Evolutionary conservation across 2,888 invertebrate genomes (phyloP), one percentile per base, ranked within the genome.

Genomic region (Cetonia aurata): DNA sequence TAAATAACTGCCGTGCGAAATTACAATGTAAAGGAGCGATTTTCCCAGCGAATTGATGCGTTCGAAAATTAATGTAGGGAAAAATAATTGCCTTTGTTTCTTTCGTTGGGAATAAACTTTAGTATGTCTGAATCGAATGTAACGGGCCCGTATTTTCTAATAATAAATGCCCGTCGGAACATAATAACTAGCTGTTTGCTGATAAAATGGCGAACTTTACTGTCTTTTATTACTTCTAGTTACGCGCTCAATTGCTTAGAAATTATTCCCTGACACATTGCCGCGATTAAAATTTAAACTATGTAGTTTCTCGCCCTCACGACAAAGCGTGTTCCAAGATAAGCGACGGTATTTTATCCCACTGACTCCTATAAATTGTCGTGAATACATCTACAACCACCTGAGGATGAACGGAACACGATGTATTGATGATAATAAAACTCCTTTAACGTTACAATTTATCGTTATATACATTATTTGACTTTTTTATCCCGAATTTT

Each of bases 361-460:
- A 48, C 13, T n/a, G 48, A 4, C 25, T 25, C 10, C 17, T 50
- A 50, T 50, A 50, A 25, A 25, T 25, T 25, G 3, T 4, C 1
- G 25, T 25, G 25, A 25, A 25, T 4, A 25, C 25, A 25, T 25
- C 25, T 25, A 25, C 25, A 25, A 25, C 25, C 25, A 25, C 25
- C 25, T 25, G 25, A 25, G 3, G 25, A 25, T 25, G 25, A 25
- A 25, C 25, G 1, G 1, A 3, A 59, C 25, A n/a, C 9, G 17
- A 10, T 75, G 77, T 77, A 79, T 79, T 77, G 77, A 75, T 75
- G 71, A 69, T 73, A 71, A 56, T 56, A 15, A 77, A 77, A 75
- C 75, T 73, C 69, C 71, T 75, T 74, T 72, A 74, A 25, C 74
- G 75, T 79, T 80, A 80, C 80, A 80, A 76, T 77, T 78, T 77